phyloP scores from a whole-genome alignment of 2,888 invertebrate species.

The Thymelicus acteon region DNA sequence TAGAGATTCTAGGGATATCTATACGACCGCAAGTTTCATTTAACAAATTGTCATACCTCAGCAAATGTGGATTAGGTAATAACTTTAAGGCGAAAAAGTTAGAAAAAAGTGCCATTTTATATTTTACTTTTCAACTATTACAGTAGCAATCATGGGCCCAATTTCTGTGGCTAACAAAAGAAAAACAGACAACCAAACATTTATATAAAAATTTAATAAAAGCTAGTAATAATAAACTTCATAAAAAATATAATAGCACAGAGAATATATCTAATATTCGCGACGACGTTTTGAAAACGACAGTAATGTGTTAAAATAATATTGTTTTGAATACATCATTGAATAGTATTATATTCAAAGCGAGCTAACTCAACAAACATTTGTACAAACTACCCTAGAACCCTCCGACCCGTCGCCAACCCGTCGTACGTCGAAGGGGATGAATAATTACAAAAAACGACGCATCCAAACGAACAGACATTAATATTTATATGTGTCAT shows the following conservation, averaged over 20 bases:
- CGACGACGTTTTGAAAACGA: too few relatives aligned
- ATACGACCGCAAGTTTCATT: slow-evolving; percentile 26
- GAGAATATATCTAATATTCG: too few relatives aligned
- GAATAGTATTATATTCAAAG: slow-evolving; percentile 18
- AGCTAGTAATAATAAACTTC: too few relatives aligned
- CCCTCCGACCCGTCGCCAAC: neutral
- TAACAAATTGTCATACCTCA: slow-evolving; percentile 34
- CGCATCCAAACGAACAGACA: slow-evolving; percentile 53
- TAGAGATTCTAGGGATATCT: neutral
- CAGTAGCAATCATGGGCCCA: neutral
- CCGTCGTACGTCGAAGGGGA: slow-evolving; percentile 40
- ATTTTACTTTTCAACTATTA: slow-evolving; percentile 15
- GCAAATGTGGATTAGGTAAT: slow-evolving; percentile 22
- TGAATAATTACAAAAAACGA: slow-evolving; percentile 46
- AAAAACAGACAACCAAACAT: too few relatives aligned
- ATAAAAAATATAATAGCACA: too few relatives aligned
- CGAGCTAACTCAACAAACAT: slow-evolving; percentile 24
- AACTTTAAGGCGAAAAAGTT: slow-evolving; percentile 17
- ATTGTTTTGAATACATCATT: slow-evolving; percentile 15
- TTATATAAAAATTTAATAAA: too few relatives aligned
- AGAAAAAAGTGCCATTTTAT: slow-evolving; percentile 13
- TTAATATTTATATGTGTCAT: slow-evolving; percentile 64
- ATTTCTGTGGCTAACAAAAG: neutral
- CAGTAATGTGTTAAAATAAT: neutral
- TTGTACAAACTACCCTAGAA: slow-evolving; percentile 14